Evolutionary conservation across 2,797 vertebrate species (phyloP), one percentile per base, ranked within the genome.

Genomic region (Enteromius viviparus): DNA sequence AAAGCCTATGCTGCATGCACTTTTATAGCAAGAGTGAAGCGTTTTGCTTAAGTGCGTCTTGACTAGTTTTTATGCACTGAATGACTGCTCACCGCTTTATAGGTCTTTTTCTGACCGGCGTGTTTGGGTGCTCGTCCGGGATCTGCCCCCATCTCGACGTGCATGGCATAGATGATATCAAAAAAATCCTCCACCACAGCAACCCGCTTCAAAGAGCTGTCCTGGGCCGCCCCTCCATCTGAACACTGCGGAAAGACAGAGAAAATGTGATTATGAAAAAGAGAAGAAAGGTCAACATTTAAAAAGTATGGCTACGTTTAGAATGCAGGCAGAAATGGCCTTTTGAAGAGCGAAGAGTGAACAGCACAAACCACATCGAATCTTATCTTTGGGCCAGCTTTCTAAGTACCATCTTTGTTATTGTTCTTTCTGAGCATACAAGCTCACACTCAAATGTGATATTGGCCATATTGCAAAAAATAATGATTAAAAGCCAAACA

Each of bases 141-240:
- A 90, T 98, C 97, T 0, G 96, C 95, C 0, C 97, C 97, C 94
- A 96, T 98, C 94, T 99, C 97, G 92, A 99, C 97, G 80, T 99
- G 97, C 97, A 98, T 98, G 85, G 97, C 98, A 89, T 99, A 99
- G 92, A 99, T 99, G 95, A 99, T 99, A 95, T 99, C 97, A 87
- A 98, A 99, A 95, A 99, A 99, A 93, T 99, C 97, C 92, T 99
- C 97, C 84, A 99, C 97, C 92, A 99, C 97, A 0, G 97, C 97
- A 15, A 99, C 97, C 0, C 97, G 96, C 93, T 98, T 98, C 93
- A 99, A 95, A 91, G 97, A 96, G 93, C 96, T 97, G 93, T 97
- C 97, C 17, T 97, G 97, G 91, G 96, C 93, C 76, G 96, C 95
- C 90, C 96, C 95, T 83, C 96, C 96, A 91, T 98, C 97, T 19